phyloP scores from a whole-genome alignment of 2,797 vertebrate species.

The Picus viridis region DNA sequence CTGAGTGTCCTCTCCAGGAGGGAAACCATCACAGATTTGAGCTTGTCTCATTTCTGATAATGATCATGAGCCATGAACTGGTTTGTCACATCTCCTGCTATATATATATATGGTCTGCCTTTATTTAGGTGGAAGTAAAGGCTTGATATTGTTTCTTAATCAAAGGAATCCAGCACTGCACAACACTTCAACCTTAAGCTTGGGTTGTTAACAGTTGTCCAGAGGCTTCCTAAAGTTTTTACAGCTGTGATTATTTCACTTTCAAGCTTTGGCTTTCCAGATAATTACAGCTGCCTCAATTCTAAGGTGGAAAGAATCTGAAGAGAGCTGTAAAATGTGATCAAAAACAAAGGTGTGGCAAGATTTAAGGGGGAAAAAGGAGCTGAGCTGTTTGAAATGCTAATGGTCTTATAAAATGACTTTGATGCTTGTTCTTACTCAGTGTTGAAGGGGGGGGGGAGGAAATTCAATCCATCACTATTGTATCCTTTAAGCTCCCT shows the following conservation, averaged over 20 bases:
- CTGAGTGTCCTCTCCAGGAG: background rate
- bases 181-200: background rate
- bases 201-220: background rate
- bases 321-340: background rate
- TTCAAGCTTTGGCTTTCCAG: background rate
- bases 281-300: background rate
- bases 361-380: background rate
- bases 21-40: background rate
- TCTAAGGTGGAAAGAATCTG: background rate
- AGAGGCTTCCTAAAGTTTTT: background rate
- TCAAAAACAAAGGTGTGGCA: background rate
- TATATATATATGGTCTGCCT: background rate
- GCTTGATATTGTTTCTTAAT: background rate
- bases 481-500: background rate
- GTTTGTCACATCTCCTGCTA: background rate
- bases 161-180: background rate
- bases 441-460: background rate
- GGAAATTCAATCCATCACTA: background rate
- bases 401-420: background rate
- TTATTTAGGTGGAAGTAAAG: background rate
- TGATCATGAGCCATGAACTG: background rate
- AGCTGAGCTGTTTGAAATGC: background rate
- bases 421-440: background rate
- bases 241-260: background rate
- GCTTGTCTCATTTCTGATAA: background rate